Base-by-base conservation (phyloP, 2,797 vertebrate genomes). In the Microchirus variegatus region DNA sequence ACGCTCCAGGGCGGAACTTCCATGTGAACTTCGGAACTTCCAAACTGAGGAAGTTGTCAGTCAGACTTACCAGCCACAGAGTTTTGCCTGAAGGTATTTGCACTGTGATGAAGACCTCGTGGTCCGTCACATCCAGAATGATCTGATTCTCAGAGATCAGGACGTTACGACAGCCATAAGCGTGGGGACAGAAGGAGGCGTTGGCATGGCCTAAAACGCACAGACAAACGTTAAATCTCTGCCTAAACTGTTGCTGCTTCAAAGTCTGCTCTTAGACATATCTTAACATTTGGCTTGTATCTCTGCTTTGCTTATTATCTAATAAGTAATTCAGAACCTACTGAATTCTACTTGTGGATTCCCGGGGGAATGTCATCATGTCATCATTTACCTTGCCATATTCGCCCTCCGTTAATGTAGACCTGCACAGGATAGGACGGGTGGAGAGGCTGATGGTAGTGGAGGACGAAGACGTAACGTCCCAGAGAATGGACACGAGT, bases 331-430 rank as follows among this genome's bases (percentile, higher is more conserved):
- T 35, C 42, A 45, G 10, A 7, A 17, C 14, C 2, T n/a, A n/a
- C n/a, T n/a, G n/a, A n/a, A 9, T 31, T 4, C 2, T 3, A 8
- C 31, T 31, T 31, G 5, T 42, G 13, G 17, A 40, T 10, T 19
- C 18, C 15, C n/a, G n/a, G n/a, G 37, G 11, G 15, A 0, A 2
- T 0, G 3, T 0, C n/a, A 14, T 13, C 0, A 10, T 92, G n/a
- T n/a, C n/a, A n/a, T n/a, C n/a, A n/a, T n/a, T n/a, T 50, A 98
- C 97, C 97, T 67, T 96, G 94, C 97, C 97, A 99, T 89, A 98
- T 83, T 0, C 94, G 94, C 10, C 97, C 97, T 0, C 94, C 95
- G 0, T 91, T 95, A 65, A 99, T 81, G 43, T 95, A 92, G 31
- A 98, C 93, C 74, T 98, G 95, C 42, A 97, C 67, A 0, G 93